Base-by-base conservation (phyloP, 1,140 invertebrate genomes). In the Drosophila busckii region DNA sequence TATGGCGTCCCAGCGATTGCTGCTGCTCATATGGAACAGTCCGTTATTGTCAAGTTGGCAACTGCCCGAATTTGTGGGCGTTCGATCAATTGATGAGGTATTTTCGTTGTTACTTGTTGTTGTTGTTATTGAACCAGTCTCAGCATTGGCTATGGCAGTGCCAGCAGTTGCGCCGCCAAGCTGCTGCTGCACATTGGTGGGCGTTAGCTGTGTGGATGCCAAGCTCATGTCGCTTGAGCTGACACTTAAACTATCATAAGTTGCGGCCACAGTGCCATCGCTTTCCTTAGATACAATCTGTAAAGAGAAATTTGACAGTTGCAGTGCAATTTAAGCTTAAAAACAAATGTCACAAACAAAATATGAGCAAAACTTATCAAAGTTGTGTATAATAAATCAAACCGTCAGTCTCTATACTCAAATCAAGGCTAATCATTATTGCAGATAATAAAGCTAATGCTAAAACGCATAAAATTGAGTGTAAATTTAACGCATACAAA, bases 1-100 rank as follows among this genome's bases (percentile, higher is more conserved):
- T 54, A 86, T 86, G 29, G 70, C 76, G 53, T 78, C 82, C 84
- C 84, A 84, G 7, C 75, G 75, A 63, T 76, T 83, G 40, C 64
- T 68, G 31, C 53, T 46, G 38, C 42, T 62, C 54, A 76, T 56
- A 10, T 60, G 58, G 46, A 83, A 83, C 38, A 60, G 37, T 12
- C 54, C 48, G 42, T 64, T 68, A 78, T 68, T 70, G 59, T 70
- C 78, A 49, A 80, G 37, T 40, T 71, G 73, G 17, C n/a, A n/a
- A n/a, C n/a, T n/a, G n/a, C 68, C 71, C 52, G 76, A 84, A 41
- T 78, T 78, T 1, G 61, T 75, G 12, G 66, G 62, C 46, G 71
- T 69, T 35, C 28, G 58, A 42, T 63, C 68, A n/a, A n/a, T n/a
- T 28, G 44, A 61, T 54, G 54, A 63, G 60, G 73, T 76, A 63